Conservation (phyloP, 35 echinoderm and acorn worm genomes). For the Hemicentrotus pulcherrimus region DNA sequence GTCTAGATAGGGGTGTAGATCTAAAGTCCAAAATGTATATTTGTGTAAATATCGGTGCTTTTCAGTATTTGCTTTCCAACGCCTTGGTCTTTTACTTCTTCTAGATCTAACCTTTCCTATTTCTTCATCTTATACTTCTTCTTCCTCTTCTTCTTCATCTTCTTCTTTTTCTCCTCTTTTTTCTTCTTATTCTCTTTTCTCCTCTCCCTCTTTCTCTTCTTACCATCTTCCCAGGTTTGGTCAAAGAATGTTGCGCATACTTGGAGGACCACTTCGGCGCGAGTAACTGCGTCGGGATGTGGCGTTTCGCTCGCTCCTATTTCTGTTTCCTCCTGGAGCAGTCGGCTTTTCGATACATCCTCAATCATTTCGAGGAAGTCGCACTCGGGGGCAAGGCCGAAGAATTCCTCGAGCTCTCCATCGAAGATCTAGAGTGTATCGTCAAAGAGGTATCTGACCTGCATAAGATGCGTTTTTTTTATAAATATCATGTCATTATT, state of each 20-base stretch:
- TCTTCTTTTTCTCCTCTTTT: background rate
- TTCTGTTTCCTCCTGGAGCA: slow-evolving; percentile 78
- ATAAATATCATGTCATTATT: too few relatives aligned
- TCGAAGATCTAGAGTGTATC: slow-evolving; percentile 69
- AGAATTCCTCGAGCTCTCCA: slow-evolving; percentile 74
- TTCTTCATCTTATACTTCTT: too few relatives aligned
- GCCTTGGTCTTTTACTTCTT: too few relatives aligned
- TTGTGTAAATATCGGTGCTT: too few relatives aligned
- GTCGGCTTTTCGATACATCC: slow-evolving; percentile 69
- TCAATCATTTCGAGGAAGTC: slow-evolving; percentile 92
- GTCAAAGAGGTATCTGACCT: background rate
- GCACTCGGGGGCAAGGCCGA: slow-evolving; percentile 51
- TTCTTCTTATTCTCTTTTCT: background rate
- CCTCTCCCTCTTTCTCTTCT: background rate
- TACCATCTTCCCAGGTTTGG: slow-evolving; percentile 60
- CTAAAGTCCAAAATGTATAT: too few relatives aligned
- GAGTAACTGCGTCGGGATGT: slow-evolving; percentile 86
- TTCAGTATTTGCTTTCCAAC: too few relatives aligned
- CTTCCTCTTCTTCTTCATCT: too few relatives aligned
- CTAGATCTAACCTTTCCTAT: too few relatives aligned
- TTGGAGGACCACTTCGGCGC: slow-evolving; percentile 68
- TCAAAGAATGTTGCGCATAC: slow-evolving; percentile 75
- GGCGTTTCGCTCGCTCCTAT: slow-evolving; percentile 85
- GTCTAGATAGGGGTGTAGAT: too few relatives aligned
- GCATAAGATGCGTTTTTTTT: too few relatives aligned